Conservation (phyloP, 92 coral and sea anemone species). For the Palythoa grandis region DNA sequence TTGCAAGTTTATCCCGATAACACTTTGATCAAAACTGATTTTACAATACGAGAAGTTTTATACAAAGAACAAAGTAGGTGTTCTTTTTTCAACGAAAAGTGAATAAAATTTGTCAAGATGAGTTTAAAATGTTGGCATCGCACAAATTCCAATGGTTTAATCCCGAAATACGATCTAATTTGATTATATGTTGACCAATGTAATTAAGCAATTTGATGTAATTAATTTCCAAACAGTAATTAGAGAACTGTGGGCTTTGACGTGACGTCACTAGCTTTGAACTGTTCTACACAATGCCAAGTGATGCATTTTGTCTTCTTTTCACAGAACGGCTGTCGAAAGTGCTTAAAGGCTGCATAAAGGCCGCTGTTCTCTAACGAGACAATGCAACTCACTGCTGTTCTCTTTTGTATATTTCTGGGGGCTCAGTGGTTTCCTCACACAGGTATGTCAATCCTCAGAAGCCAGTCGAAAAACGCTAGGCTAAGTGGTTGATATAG, state of each 20-base stretch:
- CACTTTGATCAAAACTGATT: neutral
- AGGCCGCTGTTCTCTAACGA: neutral
- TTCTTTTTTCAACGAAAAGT: neutral
- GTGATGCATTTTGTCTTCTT: conserved; percentile 18
- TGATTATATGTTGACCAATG: conserved; percentile 73
- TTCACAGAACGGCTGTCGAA: conserved; percentile 21
- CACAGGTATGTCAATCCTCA: conserved; percentile 48
- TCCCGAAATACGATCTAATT: conserved; percentile 71
- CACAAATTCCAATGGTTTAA: conserved; percentile 37
- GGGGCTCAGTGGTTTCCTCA: conserved; percentile 35
- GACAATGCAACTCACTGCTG: conserved; percentile 10
- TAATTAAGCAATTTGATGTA: conserved; percentile 68
- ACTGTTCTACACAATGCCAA: conserved; percentile 33
- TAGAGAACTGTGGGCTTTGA: conserved; percentile 49
- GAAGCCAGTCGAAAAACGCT: conserved; percentile 28
- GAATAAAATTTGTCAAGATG: neutral
- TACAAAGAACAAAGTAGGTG: neutral
- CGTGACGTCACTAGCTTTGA: conserved; percentile 43
- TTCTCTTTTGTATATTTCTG: conserved; percentile 18
- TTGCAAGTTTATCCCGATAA: conserved; percentile 2
- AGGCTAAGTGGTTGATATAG: conserved; percentile 55
- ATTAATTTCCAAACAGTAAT: conserved; percentile 57
- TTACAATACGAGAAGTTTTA: neutral
- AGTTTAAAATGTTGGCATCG: conserved; percentile 8
- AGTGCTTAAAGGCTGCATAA: neutral